Evolutionary conservation across 2,113 vertebrate species (phyloP), one percentile per base, ranked within the genome.

Genomic region (Urocolius indicus): DNA sequence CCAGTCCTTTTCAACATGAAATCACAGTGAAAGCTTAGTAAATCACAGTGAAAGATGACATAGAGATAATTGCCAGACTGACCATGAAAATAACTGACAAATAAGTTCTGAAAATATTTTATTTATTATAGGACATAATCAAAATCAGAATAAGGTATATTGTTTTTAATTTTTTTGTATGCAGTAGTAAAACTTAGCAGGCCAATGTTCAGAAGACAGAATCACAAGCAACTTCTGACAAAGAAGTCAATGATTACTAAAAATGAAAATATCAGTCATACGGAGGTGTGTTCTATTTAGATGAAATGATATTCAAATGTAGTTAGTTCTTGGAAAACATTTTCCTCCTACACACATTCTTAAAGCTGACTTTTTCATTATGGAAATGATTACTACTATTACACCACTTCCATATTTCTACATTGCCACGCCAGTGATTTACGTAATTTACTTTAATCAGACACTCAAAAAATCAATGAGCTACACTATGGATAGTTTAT

Each of bases 281-380:
- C 4, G 72, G 59, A 90, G n/a, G 52, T 77, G 52, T 58, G 51
- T 36, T 73, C 46, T 86, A 93, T 71, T 90, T 83, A 91, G 41
- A 81, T 76, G 26, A 96, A 80, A 76, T 87, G 18, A 81, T 87
- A 95, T 71, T 86, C 48, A 84, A 93, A 89, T 73, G 81, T n/a
- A 85, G 52, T 66, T 93, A 94, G 74, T 96, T 96, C 83, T 91
- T 95, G 52, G 90, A 94, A 94, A 95, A 96, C 67, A 89, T 84
- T 34, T 93, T 91, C 91, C 69, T 95, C 91, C 94, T 76, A 96
- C 95, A 80, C 75, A 95, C 38, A 77, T 91, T 90, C 75, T 94
- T 92, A 80, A 92, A 77, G 61, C 13, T 86, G 63, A 89, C 51
- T 82, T 90, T 81, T 92, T 90, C 74, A 88, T 84, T 89, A 86